phyloP scores from a whole-genome alignment of 2,888 invertebrate species.

The Napeogenes inachia region DNA sequence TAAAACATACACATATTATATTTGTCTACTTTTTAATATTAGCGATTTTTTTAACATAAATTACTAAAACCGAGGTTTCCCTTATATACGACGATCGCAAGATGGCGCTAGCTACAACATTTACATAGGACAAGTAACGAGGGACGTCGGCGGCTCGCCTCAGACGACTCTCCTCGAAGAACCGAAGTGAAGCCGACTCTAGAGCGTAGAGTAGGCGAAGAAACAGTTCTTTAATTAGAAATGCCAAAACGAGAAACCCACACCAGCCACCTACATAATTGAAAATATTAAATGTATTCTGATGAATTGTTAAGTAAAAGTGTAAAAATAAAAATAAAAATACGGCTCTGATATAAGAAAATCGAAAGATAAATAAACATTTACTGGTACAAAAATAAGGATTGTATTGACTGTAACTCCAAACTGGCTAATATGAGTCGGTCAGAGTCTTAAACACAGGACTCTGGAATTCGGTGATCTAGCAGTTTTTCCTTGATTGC shows the following conservation, averaged over 20 bases:
- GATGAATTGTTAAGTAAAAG: too few relatives aligned
- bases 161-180: neutral
- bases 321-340: too few relatives aligned
- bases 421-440: conserved; percentile 1
- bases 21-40: neutral
- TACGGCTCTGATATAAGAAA: too few relatives aligned
- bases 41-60: neutral
- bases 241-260: neutral
- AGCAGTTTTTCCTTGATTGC: conserved; percentile 92
- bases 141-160: conserved; percentile 8
- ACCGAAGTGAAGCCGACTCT: conserved; percentile 2
- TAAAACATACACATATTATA: neutral
- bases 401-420: too few relatives aligned
- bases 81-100: conserved; percentile 13
- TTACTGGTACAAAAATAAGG: too few relatives aligned
- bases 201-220: neutral
- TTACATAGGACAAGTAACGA: conserved; percentile 45
- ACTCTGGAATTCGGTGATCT: conserved; percentile 91
- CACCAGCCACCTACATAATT: neutral
- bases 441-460: conserved; percentile 83
- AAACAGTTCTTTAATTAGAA: conserved; percentile 1
- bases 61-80: conserved; percentile 19
- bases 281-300: conserved; percentile 7
- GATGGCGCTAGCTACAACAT: conserved; percentile 45
- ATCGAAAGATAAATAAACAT: too few relatives aligned